Evolutionary conservation across 2,113 vertebrate species (phyloP).

Genomic region (Hippocampus zosterae): DNA sequence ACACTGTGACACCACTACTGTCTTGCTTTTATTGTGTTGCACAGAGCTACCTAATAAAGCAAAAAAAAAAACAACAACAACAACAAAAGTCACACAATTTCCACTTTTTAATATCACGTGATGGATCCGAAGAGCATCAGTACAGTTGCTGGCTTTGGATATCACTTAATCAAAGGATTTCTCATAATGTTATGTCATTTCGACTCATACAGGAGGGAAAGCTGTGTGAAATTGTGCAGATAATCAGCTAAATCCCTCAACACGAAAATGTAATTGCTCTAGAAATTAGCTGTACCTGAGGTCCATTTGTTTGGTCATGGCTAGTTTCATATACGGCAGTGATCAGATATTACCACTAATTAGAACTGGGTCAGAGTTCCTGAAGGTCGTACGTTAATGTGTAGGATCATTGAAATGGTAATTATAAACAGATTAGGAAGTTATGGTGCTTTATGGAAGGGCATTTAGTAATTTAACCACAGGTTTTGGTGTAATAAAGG

Average conservation of each 20-base stretch:
- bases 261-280: conserved; percentile 99
- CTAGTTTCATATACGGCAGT: conserved; percentile 96
- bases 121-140: background rate
- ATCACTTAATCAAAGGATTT: conserved; percentile 81
- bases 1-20: background rate
- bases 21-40: background rate
- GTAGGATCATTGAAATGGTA: conserved; percentile 98
- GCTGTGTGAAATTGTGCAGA: conserved; percentile 99
- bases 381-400: conserved; percentile 99
- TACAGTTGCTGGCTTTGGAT: conserved; percentile 72
- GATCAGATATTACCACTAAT: conserved; percentile 99
- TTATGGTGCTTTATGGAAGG: conserved; percentile 93
- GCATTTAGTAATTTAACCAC: conserved; percentile 93
- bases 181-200: conserved; percentile 73
- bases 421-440: conserved; percentile 99
- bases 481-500: conserved; percentile 90
- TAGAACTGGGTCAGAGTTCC: conserved; percentile 98
- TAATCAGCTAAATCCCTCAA: conserved; percentile 99
- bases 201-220: conserved; percentile 82
- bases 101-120: background rate
- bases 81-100: background rate
- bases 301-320: conserved; percentile 99
- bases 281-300: conserved; percentile 99
- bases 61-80: no score
- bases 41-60: background rate